phyloP scores from a whole-genome alignment of 1,140 invertebrate species.

The Drosophila kanapiae region DNA sequence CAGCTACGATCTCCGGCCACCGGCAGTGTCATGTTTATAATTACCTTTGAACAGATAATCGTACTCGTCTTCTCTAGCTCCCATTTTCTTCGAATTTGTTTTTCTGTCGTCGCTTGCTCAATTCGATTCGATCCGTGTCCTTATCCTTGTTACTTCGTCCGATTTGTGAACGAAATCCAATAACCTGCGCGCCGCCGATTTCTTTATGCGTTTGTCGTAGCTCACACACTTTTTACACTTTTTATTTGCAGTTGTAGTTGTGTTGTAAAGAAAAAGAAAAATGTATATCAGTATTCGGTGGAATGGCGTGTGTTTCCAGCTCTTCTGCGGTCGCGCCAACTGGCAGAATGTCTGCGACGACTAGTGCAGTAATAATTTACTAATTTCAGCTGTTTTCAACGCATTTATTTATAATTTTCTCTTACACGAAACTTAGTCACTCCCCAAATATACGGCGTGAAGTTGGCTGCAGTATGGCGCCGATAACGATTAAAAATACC shows the following conservation, averaged over 20 bases:
- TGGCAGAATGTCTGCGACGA: slow-evolving; percentile 17
- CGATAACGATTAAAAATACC: slow-evolving; percentile 21
- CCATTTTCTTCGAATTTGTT: slow-evolving; percentile 88
- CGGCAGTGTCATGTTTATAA: slow-evolving; percentile 63
- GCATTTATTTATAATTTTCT: slow-evolving; percentile 78
- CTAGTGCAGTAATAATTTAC: slow-evolving; percentile 35
- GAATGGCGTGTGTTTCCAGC: slow-evolving; percentile 20
- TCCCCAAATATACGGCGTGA: slow-evolving; percentile 66
- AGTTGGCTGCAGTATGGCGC: slow-evolving; percentile 63
- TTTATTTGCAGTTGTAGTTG: slow-evolving; percentile 75
- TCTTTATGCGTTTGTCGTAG: slow-evolving; percentile 72
- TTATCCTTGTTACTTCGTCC: slow-evolving; percentile 29
- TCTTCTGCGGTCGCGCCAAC: neutral
- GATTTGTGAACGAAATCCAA: slow-evolving; percentile 72
- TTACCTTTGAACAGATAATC: slow-evolving; percentile 99
- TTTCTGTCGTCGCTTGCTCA: slow-evolving; percentile 49
- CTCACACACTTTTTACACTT: slow-evolving; percentile 80
- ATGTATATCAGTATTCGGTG: slow-evolving; percentile 60
- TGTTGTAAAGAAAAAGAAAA: slow-evolving; percentile 79
- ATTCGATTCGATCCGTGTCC: slow-evolving; percentile 22
- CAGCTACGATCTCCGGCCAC: slow-evolving; percentile 15
- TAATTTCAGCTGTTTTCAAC: slow-evolving; percentile 39
- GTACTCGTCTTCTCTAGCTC: slow-evolving; percentile 99
- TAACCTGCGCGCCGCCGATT: slow-evolving; percentile 76
- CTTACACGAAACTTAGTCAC: slow-evolving; percentile 79